Base-by-base conservation (phyloP, 2,113 vertebrate genomes). In the Gopherus flavomarginatus region DNA sequence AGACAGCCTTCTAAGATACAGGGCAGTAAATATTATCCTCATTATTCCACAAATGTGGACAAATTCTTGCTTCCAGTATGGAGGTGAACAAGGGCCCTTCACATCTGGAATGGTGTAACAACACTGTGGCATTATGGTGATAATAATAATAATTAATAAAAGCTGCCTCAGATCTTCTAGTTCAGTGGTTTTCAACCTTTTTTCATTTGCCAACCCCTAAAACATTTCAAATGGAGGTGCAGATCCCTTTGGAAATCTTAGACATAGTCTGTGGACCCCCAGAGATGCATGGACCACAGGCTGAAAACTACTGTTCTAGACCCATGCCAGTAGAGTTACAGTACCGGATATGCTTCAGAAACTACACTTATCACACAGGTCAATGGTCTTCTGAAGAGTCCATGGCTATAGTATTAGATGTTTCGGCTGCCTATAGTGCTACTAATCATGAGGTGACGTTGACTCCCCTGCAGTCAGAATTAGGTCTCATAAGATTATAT, bases 281-380 rank as follows among this genome's bases (percentile, higher is more conserved):
- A 26, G 56, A 24, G 56, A 11, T 57, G 22, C 24, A 11, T 3
- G 4, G 24, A 57, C 56, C 56, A 24, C 24, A 57, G 24, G 81
- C 80, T 96, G 89, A 90, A 92, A 91, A 59, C 57, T 29, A 3
- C 57, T 95, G 49, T 94, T 95, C 79, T 95, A 94, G 81, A 90
- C 87, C 88, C 75, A 83, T 90, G 93, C 87, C 91, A 96, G 83
- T 85, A 80, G 87, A 83, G 95, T 97, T 96, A 35, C 62, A 86
- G 49, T 29, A 89, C 85, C 93, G 95, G 84, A 94, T 96, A 95
- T 95, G 94, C 90, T 95, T 93, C 1, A 96, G 90, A 97, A 97
- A 93, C 50, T 88, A 62, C 52, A 22, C 88, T 97, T 95, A 95
- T 83, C 52, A 35, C 90, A 93, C 87, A 95, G 90, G 80, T 89